A percentile compares a stretch with the other conserved stretches of the same genome.
Evolutionary conservation across 2,888 invertebrate species (phyloP).

Genomic region (Sclerodermus sp.): DNA sequence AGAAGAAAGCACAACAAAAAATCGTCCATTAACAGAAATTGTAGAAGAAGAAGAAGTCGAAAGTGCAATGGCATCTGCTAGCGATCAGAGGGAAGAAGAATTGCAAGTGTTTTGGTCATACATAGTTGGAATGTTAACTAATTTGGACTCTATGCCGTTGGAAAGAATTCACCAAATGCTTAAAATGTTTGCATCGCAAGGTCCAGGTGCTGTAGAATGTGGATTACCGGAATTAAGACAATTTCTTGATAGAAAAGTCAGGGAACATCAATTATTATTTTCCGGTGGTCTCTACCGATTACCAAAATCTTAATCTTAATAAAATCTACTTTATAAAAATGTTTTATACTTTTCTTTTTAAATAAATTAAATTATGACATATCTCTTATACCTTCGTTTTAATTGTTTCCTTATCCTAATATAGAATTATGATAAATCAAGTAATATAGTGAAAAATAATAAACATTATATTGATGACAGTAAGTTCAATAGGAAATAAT

Average conservation of each 20-base stretch:
- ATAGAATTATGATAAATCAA: too few species aligned
- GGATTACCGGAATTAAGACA: conserved; percentile 83
- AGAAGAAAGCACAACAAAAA: conserved; percentile 66
- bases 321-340: neutral
- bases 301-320: conserved; percentile 65
- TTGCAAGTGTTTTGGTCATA: conserved; percentile 95
- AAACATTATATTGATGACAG: too few species aligned
- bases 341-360: neutral
- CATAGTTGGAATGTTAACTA: conserved; percentile 95
- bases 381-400: too few species aligned
- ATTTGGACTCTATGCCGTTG: conserved; percentile 86
- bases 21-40: conserved; percentile 63
- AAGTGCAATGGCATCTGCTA: conserved; percentile 92
- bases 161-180: conserved; percentile 95
- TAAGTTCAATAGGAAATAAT: too few species aligned
- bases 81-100: conserved; percentile 92
- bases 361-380: too few species aligned
- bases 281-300: conserved; percentile 87
- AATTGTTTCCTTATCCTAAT: too few species aligned
- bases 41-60: conserved; percentile 90
- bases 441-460: neutral
- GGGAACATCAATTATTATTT: conserved; percentile 83
- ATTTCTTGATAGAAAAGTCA: conserved; percentile 90
- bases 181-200: conserved; percentile 94
- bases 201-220: conserved; percentile 83